phyloP scores from a whole-genome alignment of 2,113 vertebrate genomes.

The Mesitornis unicolor region DNA sequence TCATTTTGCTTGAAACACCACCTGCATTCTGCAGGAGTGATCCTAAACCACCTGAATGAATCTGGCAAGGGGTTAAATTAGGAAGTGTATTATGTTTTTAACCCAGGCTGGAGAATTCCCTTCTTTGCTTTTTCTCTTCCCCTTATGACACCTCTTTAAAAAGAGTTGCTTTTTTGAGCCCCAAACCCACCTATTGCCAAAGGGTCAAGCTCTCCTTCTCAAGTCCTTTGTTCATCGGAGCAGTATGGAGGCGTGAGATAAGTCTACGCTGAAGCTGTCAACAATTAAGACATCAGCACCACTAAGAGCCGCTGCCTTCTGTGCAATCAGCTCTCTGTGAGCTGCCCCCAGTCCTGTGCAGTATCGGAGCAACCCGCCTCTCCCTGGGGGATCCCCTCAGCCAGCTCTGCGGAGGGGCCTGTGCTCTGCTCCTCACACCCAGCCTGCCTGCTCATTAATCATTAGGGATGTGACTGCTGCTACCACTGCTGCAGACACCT shows the following conservation, averaged over 20 bases:
- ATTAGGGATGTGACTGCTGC: background rate
- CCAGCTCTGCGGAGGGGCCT: background rate
- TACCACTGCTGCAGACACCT: background rate
- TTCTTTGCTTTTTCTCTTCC: background rate
- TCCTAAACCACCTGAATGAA: background rate
- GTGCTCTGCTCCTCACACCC: background rate
- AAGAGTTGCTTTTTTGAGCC: background rate
- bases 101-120: background rate
- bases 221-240: background rate
- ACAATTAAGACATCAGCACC: background rate
- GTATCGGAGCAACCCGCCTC: background rate
- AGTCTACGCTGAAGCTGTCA: background rate
- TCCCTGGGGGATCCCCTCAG: constrained; percentile 1
- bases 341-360: background rate
- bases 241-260: background rate
- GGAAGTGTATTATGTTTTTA: background rate
- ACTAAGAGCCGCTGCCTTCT: background rate
- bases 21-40: background rate
- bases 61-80: background rate
- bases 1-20: background rate
- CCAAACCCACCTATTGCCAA: background rate
- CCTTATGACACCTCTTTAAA: background rate
- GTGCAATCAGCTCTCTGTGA: background rate
- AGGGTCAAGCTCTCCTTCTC: background rate
- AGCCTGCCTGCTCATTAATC: constrained; percentile 11